Base-by-base conservation (phyloP, 2,113 vertebrate genomes). In the Alosa alosa region DNA sequence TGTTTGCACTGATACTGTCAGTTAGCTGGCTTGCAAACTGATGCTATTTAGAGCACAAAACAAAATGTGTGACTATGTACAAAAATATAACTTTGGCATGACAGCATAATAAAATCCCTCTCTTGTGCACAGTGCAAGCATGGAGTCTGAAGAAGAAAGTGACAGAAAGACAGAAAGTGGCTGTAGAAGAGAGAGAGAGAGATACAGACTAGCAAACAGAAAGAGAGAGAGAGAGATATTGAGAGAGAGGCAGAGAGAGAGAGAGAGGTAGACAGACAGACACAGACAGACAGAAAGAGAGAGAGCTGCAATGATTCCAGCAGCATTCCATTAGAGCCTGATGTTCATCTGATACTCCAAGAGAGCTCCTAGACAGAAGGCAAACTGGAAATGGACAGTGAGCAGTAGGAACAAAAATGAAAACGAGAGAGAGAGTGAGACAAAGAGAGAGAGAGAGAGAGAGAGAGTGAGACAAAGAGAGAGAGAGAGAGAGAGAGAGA, bases 321-420 rank as follows among this genome's bases (percentile, higher is more conserved):
- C 72, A 78, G 72, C 72, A 39, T 78, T 78, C 72, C 72, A 78
- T 78, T 78, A 78, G 72, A 78, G 72, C 31, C 72, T 41, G 72
- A 78, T 39, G 72, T 39, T 78, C 72, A 78, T 78, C 72, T 78
- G 72, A 78, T 78, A 78, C 72, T 78, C 72, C 4, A 18, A 41
- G 11, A 39, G 72, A 78, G 36, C 72, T 31, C 72, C 72, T 39
- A 78, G 72, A 78, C 72, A 78, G 72, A 78, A 41, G 31, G 64
- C 72, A 39, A 78, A 36, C 25, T 39, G 13, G 72, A 78, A 36
- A 39, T 78, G 31, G 72, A 78, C 72, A 78, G 36, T 4, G 31
- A 78, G 72, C 10, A 78, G 15, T 4, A 41, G 31, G 72, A 36
- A 36, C 31, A 78, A 78, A 72, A 78, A 36, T 36, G 31, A 36